These are phyloP conservation scores for Nycteola revayana DNA, from an alignment of 2,888 invertebrate genomes.

Conservation along the genomic window DNA sequence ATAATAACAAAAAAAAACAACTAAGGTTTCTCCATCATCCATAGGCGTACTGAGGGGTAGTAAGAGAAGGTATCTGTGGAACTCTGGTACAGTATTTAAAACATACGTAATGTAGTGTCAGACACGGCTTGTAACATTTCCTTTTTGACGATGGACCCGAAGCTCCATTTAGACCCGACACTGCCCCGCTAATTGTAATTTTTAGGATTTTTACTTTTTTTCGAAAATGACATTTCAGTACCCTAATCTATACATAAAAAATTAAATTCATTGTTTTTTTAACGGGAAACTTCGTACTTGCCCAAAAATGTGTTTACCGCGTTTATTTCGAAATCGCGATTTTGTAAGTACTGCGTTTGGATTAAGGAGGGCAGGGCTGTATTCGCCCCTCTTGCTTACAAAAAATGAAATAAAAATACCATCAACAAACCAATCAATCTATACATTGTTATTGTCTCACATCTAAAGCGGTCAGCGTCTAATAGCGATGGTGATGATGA, in stretches of 20 bases:
- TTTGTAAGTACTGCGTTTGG: neutral
- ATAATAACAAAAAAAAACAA: too few relatives aligned
- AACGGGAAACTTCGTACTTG: neutral
- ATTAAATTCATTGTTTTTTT: neutral
- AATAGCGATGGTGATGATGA: constrained; percentile 27
- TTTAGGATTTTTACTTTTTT: neutral
- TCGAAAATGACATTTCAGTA: too few relatives aligned
- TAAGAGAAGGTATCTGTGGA: too few relatives aligned
- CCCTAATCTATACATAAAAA: neutral
- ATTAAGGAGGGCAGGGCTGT: neutral
- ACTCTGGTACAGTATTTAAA: too few relatives aligned
- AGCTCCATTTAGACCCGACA: too few relatives aligned
- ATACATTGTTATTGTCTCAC: constrained; percentile 2
- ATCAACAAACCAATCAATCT: constrained; percentile 1
- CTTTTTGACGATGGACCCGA: too few relatives aligned
- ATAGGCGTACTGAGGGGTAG: too few relatives aligned
- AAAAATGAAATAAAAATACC: constrained; percentile 3
- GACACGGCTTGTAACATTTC: too few relatives aligned
- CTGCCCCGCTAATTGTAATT: neutral
- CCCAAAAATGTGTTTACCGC: too few relatives aligned
- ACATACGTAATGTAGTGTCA: too few relatives aligned
- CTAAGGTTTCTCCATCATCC: too few relatives aligned
- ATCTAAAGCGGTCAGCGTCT: constrained; percentile 55
- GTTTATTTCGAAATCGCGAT: too few relatives aligned
- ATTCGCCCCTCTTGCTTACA: neutral